phyloP scores from a whole-genome alignment of 1,140 invertebrate species.

The Branchinecta lynchi region DNA sequence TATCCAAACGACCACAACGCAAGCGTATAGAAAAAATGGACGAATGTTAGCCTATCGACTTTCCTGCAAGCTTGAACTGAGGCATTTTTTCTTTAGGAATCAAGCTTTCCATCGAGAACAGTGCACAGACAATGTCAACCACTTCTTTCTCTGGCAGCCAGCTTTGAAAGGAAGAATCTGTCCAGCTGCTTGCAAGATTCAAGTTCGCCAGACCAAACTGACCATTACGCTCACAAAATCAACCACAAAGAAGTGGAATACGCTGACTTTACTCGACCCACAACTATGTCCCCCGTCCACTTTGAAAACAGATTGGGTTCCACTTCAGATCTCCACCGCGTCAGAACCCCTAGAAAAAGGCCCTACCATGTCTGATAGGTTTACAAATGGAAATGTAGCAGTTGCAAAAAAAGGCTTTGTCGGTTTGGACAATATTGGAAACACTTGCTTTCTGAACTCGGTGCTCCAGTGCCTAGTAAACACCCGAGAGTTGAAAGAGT shows the following conservation, averaged over 20 bases:
- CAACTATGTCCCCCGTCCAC: not conserved
- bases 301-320: not conserved
- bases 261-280: not conserved
- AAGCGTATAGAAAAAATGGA: too few species aligned
- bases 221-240: not conserved
- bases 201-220: not conserved
- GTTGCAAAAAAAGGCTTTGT: slow-evolving; percentile 28
- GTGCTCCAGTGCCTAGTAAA: slow-evolving; percentile 37
- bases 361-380: too few species aligned
- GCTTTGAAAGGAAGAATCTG: not conserved
- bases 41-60: too few species aligned
- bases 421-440: slow-evolving; percentile 43
- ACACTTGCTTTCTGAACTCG: slow-evolving; percentile 49
- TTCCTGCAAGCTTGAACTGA: too few species aligned
- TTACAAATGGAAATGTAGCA: too few species aligned
- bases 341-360: too few species aligned
- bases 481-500: slow-evolving; percentile 29
- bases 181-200: not conserved
- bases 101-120: not conserved
- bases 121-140: not conserved
- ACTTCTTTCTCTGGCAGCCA: not conserved
- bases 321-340: too few species aligned
- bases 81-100: not conserved
- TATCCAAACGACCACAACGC: too few species aligned
- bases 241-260: not conserved